These are phyloP conservation scores for Melanostigma gelatinosum DNA, from an alignment of 2,113 vertebrate species.

Conservation along the genomic window DNA sequence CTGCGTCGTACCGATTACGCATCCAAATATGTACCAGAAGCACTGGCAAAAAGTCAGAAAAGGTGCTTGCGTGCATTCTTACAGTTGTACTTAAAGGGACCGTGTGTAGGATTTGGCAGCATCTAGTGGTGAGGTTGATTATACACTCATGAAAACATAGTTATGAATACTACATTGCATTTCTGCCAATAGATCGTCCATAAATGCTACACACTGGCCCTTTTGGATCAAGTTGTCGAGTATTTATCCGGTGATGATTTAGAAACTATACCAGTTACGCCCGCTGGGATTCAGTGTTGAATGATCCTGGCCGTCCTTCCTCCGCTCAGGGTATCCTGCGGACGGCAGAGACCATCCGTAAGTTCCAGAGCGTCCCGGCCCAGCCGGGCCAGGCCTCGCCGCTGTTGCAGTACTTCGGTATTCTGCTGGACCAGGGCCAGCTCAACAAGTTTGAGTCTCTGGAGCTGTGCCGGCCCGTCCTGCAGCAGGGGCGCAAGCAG, in stretches of 20 bases:
- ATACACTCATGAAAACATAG: no score
- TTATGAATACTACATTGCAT: not conserved
- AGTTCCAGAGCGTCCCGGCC: slow-evolving; percentile 91
- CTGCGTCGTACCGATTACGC: not conserved
- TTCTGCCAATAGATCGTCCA: not conserved
- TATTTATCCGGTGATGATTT: not conserved
- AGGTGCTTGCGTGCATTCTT: not conserved
- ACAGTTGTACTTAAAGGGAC: not conserved
- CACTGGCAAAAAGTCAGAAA: not conserved
- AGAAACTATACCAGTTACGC: not conserved
- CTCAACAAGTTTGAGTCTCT: slow-evolving; percentile 93
- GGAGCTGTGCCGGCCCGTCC: slow-evolving; percentile 91
- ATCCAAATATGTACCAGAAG: not conserved
- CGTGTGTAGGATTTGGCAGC: not conserved
- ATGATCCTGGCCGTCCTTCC: slow-evolving; percentile 68
- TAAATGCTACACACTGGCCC: not conserved
- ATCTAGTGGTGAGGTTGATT: not conserved
- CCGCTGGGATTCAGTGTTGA: not conserved
- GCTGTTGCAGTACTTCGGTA: slow-evolving; percentile 93
- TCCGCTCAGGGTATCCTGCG: slow-evolving; percentile 87
- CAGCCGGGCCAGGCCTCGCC: slow-evolving; percentile 92
- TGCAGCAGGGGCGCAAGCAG: slow-evolving; percentile 92
- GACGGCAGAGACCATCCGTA: slow-evolving; percentile 90
- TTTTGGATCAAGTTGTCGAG: no score
- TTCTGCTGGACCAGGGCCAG: slow-evolving; percentile 92